phyloP scores from a whole-genome alignment of 2,797 vertebrate genomes.

The Siniperca scherzeri region DNA sequence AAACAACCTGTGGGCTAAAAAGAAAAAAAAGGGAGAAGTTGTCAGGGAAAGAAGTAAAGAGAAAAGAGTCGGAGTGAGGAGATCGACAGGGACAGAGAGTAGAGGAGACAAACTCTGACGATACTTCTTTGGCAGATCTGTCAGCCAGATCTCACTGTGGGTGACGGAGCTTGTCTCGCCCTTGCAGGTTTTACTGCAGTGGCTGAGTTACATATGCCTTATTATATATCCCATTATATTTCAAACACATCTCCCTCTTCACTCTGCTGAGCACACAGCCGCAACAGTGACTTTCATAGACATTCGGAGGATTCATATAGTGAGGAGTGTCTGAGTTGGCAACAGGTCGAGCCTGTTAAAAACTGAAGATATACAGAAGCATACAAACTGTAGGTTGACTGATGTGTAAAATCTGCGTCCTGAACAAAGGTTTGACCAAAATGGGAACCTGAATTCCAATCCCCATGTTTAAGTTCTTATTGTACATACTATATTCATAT shows the following conservation, averaged over 20 bases:
- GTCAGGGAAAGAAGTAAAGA: slow-evolving; percentile 25
- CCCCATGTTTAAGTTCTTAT: not conserved
- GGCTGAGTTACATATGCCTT: slow-evolving; percentile 55
- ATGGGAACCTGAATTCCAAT: not conserved
- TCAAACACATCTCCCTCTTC: slow-evolving; percentile 55
- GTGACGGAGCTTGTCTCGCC: slow-evolving; percentile 50
- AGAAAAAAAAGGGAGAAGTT: not conserved
- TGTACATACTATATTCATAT: not conserved
- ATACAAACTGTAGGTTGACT: not conserved
- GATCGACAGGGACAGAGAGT: slow-evolving; percentile 23
- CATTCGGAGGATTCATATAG: slow-evolving; percentile 45
- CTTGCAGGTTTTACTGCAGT: slow-evolving; percentile 55
- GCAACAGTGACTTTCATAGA: slow-evolving; percentile 60
- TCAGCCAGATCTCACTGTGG: slow-evolving; percentile 44
- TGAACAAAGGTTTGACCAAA: not conserved
- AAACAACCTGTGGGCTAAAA: slow-evolving; percentile 63
- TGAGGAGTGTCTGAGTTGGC: slow-evolving; percentile 43
- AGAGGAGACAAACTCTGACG: slow-evolving; percentile 42
- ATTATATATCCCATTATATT: slow-evolving; percentile 67
- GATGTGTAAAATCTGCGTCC: slow-evolving; percentile 26
- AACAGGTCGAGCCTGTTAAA: slow-evolving; percentile 52
- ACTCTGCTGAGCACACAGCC: slow-evolving; percentile 53
- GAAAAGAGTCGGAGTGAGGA: slow-evolving; percentile 6
- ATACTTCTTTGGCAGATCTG: slow-evolving; percentile 41
- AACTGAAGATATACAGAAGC: slow-evolving; percentile 21